Evolutionary conservation across 1,140 invertebrate species (phyloP), one percentile per base, ranked within the genome.

Genomic region (Drosophila leontia): DNA sequence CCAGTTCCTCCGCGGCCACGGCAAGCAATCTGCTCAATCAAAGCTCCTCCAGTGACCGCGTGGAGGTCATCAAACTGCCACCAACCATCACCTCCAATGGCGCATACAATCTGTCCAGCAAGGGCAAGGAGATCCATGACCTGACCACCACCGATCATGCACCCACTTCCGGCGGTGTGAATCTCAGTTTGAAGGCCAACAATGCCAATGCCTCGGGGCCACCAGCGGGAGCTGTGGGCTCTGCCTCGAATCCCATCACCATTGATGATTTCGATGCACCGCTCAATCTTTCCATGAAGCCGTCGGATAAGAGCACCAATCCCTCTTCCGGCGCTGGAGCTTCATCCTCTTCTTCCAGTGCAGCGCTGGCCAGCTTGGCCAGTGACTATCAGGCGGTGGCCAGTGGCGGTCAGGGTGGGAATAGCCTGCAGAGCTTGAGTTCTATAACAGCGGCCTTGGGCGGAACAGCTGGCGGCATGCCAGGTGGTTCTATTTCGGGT

Each of bases 241-340:
- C 92, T 13, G 90, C 78, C 48, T 81, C 91, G 6, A 92, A 92
- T 63, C 90, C 92, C 64, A 94, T 94, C 61, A 93, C 93, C 58
- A 91, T 93, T 7, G 93, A 94, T 63, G 95, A 96, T 45, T 94
- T 94, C 5, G 97, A 97, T 81, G 95, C 96, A 1, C 97, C 97
- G 0, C 94, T 97, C 17, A 97, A 97, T 93, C 94, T 97, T 2
- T 97, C 96, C 6, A 93, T 97, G 63, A 97, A 97, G 92, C 95
- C 96, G 4, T 93, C 96, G 23, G 93, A 94, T 56, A 92, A 92
- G 71, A 90, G 79, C 47, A 80, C 65, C 34, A 48, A 17, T 47
- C 19, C 53, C 17, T 35, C 55, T 9, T 12, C 19, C n/a, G 6
- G 42, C 5, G 45, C 19, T 12, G 23, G 58, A n/a, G 35, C 48